Evolutionary conservation across 1,140 invertebrate species (phyloP), one percentile per base, ranked within the genome.

Genomic region (Frieseomelitta varia): DNA sequence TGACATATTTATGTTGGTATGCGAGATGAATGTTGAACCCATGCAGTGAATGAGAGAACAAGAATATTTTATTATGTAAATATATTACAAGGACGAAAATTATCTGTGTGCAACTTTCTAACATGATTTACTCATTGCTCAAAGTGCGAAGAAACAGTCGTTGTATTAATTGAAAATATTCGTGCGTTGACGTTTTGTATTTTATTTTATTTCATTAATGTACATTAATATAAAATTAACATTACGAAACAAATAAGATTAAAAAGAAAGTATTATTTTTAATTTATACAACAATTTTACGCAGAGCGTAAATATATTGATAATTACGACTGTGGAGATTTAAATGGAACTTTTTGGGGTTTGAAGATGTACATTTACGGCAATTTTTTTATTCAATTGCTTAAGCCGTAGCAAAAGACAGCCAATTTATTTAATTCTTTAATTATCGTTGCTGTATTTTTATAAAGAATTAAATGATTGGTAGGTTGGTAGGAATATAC

Each of bases 231-330:
- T 86, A 39, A 85, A 89, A 88, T 61, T 85, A 91, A 87, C 79
- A 68, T 79, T 67, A 81, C 73, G 86, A 88, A 74, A 68, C 90
- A 81, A 81, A 89, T 87, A 88, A 90, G 87, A 84, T 86, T 81
- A 86, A 89, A 79, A 82, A 80, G 76, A 88, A 94, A 94, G 94
- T 94, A 94, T 94, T 94, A 94, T 91, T 92, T 92, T 91, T 90
- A 93, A 91, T 89, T 91, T 93, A 91, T 90, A 53, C 51, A 77
- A 87, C 65, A 79, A 51, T 79, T 47, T 84, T 90, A 84, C 75
- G 84, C 71, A 77, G 86, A 63, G 81, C 81, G 88, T 90, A 90
- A 77, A 79, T 88, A 56, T 88, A 51, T 75, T 30, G 30, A 71
- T 90, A 87, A 79, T 78, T 71, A 65, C 68, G 61, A 73, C 68